Base-by-base conservation (phyloP, 2,113 vertebrate species). In the Leuciscus idus region DNA sequence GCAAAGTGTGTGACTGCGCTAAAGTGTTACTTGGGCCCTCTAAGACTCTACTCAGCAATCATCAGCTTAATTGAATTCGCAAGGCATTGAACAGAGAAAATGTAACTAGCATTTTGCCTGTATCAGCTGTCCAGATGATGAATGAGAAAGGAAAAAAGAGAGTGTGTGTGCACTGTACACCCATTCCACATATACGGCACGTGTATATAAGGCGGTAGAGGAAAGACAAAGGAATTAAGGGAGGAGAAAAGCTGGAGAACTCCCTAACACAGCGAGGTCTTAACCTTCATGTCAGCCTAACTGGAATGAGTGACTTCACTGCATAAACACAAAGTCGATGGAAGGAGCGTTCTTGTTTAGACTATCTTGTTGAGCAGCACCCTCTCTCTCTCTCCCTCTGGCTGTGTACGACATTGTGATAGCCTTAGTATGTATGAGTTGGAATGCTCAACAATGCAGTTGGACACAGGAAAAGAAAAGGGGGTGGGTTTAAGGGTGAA, bases 251-350 rank as follows among this genome's bases (percentile, higher is more conserved):
- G 21, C 17, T 59, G 50, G 70, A 74, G 28, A 62, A 70, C 21
- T 48, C 30, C 33, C 57, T 64, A 81, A 87, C 61, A 62, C 52
- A 83, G 76, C 70, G 23, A 81, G 52, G 79, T 33, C 80, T 81
- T 85, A 87, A 87, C 52, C 48, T 87, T 61, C 50, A 55, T 84
- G 77, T 64, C 84, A 88, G 76, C 81, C 77, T 80, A 57, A 81
- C 64, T 86, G 86, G 88, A 89, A 87, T 87, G 78, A 87, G 85
- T 90, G 90, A 90, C 87, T 87, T 91, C 89, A 89, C 82, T 86
- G 66, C 62, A 82, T 73, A 89, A 91, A 91, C 82, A 88, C 39
- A 70, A 61, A 74, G 76, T 87, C 57, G 59, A 83, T 84, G 79
- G 78, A 88, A 84, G 83, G 61, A 77, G 48, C 10, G 17, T 21